Base-by-base conservation (phyloP, 2,797 vertebrate species). In the Mus minutoides region DNA sequence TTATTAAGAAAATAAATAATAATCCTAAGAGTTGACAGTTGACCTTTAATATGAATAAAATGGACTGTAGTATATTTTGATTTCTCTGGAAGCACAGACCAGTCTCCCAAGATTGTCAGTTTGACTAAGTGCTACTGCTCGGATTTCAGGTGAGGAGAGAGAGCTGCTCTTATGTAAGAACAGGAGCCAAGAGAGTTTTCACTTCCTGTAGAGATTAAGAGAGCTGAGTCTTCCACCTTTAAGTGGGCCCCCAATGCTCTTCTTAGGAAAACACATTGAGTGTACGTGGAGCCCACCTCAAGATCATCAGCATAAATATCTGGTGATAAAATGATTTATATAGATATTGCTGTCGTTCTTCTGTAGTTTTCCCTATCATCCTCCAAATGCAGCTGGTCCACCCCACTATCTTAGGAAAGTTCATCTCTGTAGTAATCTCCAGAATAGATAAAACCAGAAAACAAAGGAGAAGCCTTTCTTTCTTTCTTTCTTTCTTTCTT, bases 21-120 rank as follows among this genome's bases (percentile, higher is more conserved):
- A 96, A 90, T 89, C 46, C 67, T 83, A 62, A n/a, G 67, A 96
- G 73, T 94, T 91, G 95, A 94, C 94, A 97, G 96, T 9, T 97
- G 96, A 97, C 96, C 97, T 98, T 97, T 97, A 54, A 85, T 88
- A 67, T 92, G 96, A 96, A 95, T 96, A 96, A 91, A 90, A 88
- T 85, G 92, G 80, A 96, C 96, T 97, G 79, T 95, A n/a, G 76
- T 90, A 8, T 97, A 95, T 97, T 97, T 95, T 96, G 60, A 87
- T 88, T 95, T 46, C 97, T 96, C 89, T 96, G 83, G 92, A 94
- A 98, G 92, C 37, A 77, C 89, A 97, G 97, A 97, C 96, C 96
- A 91, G 97, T 98, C 97, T 95, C 62, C 89, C 96, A 67, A 97
- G 97, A 90, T 73, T 96, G 91, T 94, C 96, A 43, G 0, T 21